phyloP scores from a whole-genome alignment of 2,113 vertebrate genomes.

The Albula glossodonta region DNA sequence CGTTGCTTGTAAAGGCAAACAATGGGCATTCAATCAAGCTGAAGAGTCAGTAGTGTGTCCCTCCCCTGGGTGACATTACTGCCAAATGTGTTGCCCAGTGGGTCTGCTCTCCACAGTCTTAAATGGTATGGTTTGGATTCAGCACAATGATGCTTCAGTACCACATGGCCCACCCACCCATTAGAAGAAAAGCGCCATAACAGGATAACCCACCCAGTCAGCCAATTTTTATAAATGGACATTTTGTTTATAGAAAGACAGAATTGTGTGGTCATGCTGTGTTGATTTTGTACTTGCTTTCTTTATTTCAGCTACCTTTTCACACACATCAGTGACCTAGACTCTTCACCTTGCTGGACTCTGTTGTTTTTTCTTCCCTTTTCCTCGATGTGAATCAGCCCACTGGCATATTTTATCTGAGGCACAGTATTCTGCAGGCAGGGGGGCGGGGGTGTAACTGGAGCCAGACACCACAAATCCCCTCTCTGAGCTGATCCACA shows the following conservation, averaged over 20 bases:
- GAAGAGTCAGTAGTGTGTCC: too few species aligned
- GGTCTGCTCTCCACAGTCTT: too few species aligned
- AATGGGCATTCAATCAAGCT: too few species aligned
- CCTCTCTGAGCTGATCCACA: constrained; percentile 5
- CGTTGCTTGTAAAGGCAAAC: too few species aligned
- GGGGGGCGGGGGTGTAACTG: background rate
- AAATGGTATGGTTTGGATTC: too few species aligned
- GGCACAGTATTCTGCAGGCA: background rate
- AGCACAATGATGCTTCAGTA: too few species aligned
- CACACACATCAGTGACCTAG: background rate
- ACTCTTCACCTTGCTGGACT: background rate
- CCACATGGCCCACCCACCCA: too few species aligned
- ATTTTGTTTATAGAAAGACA: background rate
- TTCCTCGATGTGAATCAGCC: background rate
- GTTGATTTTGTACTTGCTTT: constrained; percentile 3
- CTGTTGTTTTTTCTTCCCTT: background rate
- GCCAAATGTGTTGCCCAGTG: too few species aligned
- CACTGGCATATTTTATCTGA: background rate
- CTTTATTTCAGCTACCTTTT: background rate
- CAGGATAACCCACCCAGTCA: background rate
- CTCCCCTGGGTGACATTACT: too few species aligned
- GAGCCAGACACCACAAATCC: constrained; percentile 8
- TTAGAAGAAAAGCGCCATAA: too few species aligned
- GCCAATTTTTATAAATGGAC: background rate
- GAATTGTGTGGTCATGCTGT: background rate